A percentile compares a stretch with the other conserved stretches of the same genome.
Evolutionary conservation across 1,140 invertebrate genomes (phyloP).

Genomic region (Drosophila saltans): DNA sequence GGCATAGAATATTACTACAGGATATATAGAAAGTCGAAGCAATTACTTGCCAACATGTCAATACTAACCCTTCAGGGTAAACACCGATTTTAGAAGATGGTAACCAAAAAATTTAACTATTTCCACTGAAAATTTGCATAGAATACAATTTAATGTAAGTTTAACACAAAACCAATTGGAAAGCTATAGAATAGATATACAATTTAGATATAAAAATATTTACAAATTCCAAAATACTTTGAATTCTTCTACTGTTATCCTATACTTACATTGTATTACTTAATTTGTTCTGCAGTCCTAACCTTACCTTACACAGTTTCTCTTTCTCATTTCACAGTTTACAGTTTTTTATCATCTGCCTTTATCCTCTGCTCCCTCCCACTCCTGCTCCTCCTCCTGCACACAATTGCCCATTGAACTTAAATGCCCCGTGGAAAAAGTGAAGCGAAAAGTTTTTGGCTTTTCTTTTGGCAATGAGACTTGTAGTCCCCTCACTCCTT

Average conservation of each 20-base stretch:
- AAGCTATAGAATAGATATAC: not conserved
- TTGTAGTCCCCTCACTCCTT: not conserved
- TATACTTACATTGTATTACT: conserved; percentile 1
- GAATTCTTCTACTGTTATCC: not conserved
- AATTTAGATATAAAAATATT: not conserved
- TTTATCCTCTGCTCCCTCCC: not conserved
- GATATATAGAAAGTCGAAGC: not conserved
- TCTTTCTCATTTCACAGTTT: conserved; percentile 67
- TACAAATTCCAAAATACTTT: not conserved
- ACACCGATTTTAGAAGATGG: not conserved
- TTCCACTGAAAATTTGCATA: not conserved
- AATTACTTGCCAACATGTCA: no score
- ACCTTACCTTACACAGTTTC: not conserved
- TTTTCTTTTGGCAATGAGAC: not conserved
- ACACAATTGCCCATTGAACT: conserved; percentile 27
- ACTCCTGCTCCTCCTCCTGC: conserved; percentile 19
- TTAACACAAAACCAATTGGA: not conserved
- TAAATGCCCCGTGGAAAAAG: conserved; percentile 60
- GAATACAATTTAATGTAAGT: not conserved
- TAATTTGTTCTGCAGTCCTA: not conserved
- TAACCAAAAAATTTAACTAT: conserved; percentile 2
- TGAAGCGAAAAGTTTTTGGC: conserved; percentile 39
- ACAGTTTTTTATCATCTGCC: conserved; percentile 45
- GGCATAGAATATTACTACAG: not conserved
- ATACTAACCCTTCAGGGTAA: no score